Conservation (phyloP, 2,113 vertebrate genomes). For the Aegithalos caudatus region DNA sequence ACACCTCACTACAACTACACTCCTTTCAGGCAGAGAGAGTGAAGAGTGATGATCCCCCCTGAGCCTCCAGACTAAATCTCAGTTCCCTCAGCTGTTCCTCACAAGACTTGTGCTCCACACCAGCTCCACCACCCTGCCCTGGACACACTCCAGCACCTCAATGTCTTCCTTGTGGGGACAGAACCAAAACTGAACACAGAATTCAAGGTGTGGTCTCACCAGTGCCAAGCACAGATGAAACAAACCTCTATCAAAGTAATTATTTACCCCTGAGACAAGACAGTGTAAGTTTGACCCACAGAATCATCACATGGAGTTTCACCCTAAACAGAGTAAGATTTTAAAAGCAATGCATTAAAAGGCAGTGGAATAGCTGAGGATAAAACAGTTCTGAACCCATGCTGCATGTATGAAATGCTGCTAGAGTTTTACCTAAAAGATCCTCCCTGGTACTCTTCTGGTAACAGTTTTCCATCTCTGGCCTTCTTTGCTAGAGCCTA, state of each 20-base stretch:
- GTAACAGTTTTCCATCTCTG: slow-evolving; percentile 91
- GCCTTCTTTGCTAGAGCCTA: slow-evolving; percentile 91
- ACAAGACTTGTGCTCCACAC: neutral
- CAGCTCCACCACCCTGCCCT: neutral
- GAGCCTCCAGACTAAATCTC: neutral
- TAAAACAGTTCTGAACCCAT: neutral
- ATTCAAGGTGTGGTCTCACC: neutral
- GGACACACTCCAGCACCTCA: neutral
- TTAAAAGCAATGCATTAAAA: neutral
- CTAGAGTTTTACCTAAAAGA: slow-evolving; percentile 87
- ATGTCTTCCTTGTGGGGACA: neutral
- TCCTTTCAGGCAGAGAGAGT: neutral
- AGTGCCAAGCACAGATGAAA: neutral
- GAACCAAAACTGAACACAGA: neutral
- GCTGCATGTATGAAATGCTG: neutral
- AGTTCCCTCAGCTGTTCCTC: neutral
- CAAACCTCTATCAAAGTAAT: neutral
- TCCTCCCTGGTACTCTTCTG: slow-evolving; percentile 95
- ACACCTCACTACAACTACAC: neutral
- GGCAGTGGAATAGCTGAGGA: neutral
- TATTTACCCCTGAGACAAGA: neutral
- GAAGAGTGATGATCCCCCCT: neutral
- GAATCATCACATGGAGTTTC: neutral
- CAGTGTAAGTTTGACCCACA: neutral
- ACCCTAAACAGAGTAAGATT: neutral